These are phyloP conservation scores for Cladopsammia gracilis DNA, from an alignment of 64 coral and sea anemone species.

Conservation along the genomic window DNA sequence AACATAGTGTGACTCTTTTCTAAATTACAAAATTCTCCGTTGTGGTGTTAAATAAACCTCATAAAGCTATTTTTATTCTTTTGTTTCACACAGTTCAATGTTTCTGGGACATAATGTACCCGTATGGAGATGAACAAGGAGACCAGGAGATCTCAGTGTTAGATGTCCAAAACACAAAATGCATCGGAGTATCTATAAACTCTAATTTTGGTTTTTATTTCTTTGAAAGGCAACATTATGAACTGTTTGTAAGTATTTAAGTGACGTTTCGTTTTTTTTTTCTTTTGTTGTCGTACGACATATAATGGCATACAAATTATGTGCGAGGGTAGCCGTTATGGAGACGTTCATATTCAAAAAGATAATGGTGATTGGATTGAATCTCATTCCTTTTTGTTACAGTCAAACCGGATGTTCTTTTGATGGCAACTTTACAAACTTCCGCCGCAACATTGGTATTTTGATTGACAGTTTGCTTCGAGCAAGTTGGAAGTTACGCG, in stretches of 20 bases:
- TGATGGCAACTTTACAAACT: too few species aligned
- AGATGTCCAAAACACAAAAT: neutral
- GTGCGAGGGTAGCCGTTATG: too few species aligned
- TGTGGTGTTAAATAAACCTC: too few species aligned
- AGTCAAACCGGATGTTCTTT: too few species aligned
- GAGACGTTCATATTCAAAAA: too few species aligned
- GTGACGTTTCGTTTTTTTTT: neutral
- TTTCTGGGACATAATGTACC: conserved; percentile 37
- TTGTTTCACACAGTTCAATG: conserved; percentile 18
- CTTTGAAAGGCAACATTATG: neutral
- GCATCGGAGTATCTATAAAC: neutral
- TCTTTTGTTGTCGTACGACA: neutral
- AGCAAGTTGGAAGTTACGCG: too few species aligned
- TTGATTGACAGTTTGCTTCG: too few species aligned
- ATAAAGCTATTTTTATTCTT: neutral
- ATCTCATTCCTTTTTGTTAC: too few species aligned
- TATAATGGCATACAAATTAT: too few species aligned
- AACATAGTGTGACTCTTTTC: neutral
- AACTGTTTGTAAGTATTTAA: conserved; percentile 23
- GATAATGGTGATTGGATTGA: neutral
- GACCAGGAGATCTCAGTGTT: neutral
- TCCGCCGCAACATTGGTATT: too few species aligned
- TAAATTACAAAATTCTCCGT: neutral
- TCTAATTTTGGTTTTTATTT: conserved; percentile 2
- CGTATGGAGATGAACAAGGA: conserved; percentile 22